These are phyloP conservation scores for Agelastica alni DNA, from an alignment of 2,888 invertebrate genomes.

Conservation along the genomic window DNA sequence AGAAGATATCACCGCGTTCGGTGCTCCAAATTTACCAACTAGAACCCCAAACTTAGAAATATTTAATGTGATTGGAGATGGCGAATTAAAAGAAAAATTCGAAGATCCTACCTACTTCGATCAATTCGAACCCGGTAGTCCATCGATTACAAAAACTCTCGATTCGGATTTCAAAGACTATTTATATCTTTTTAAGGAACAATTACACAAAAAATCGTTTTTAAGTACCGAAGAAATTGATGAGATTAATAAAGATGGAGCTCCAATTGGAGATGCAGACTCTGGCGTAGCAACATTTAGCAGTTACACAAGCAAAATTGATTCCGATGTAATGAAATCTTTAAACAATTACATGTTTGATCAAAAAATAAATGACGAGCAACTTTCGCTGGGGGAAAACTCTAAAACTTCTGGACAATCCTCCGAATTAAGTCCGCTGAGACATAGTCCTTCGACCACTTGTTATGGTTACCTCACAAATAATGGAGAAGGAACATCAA, in stretches of 20 bases:
- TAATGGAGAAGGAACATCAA: constrained; percentile 4
- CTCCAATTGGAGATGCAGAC: constrained; percentile 1
- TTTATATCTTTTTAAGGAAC: background rate
- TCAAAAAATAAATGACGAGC: background rate
- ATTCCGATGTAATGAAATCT: background rate
- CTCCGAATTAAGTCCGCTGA: background rate
- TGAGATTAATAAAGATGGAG: background rate
- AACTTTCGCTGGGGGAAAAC: background rate
- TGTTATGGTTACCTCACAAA: constrained; percentile 11
- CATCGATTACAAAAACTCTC: background rate
- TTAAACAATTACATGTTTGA: background rate
- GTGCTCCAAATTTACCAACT: background rate
- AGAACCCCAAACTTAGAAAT: background rate
- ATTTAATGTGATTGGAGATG: background rate
- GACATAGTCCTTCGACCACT: constrained; percentile 5
- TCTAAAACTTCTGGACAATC: background rate
- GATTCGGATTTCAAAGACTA: constrained; percentile 3
- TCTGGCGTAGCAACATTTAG: background rate
- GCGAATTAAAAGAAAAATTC: background rate
- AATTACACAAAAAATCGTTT: background rate
- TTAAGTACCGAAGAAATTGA: background rate
- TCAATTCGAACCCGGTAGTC: background rate
- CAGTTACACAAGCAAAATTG: background rate
- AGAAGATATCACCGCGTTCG: background rate
- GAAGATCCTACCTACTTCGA: background rate